phyloP scores from a whole-genome alignment of 37 sponge, comb jelly and placozoan genomes.

The Lycopodina hypogea region DNA sequence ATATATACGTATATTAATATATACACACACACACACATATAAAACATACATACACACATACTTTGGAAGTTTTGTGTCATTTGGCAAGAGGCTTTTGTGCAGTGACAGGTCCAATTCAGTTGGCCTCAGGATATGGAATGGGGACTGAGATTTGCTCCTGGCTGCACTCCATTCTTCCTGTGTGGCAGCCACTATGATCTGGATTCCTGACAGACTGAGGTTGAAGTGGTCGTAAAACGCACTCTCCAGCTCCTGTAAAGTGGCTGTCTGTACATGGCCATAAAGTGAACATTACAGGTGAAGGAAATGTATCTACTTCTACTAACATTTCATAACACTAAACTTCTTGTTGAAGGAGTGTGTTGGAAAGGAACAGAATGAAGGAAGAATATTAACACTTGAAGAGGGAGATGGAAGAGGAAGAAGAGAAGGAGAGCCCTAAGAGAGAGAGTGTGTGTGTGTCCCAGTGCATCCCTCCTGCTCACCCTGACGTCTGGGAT shows the following conservation, averaged over 20 bases:
- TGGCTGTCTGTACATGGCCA: conserved; percentile 48
- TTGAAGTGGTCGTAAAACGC: conserved; percentile 78
- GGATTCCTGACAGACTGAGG: conserved; percentile 38
- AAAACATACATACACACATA: no score
- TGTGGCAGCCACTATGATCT: conserved; percentile 40
- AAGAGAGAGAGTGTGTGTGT: not conserved
- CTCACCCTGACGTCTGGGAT: conserved; percentile 53
- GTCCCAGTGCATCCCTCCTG: no score
- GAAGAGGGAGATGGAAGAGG: not conserved
- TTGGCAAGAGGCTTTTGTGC: conserved; percentile 72
- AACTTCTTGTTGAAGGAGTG: no score
- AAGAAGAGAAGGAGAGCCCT: not conserved
- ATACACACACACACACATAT: no score
- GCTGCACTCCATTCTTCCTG: conserved; percentile 56
- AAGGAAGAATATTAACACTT: no score
- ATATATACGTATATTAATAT: no score
- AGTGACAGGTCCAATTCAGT: conserved; percentile 42
- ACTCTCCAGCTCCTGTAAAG: conserved; percentile 50
- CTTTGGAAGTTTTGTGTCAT: conserved; percentile 65
- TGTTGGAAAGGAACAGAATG: no score
- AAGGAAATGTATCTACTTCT: not conserved
- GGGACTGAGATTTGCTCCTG: conserved; percentile 17
- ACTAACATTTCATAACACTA: no score
- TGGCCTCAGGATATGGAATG: conserved; percentile 55
- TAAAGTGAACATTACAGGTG: not conserved